Conservation (phyloP, 2,888 invertebrate species). For the Ectemnius cavifrons region DNA sequence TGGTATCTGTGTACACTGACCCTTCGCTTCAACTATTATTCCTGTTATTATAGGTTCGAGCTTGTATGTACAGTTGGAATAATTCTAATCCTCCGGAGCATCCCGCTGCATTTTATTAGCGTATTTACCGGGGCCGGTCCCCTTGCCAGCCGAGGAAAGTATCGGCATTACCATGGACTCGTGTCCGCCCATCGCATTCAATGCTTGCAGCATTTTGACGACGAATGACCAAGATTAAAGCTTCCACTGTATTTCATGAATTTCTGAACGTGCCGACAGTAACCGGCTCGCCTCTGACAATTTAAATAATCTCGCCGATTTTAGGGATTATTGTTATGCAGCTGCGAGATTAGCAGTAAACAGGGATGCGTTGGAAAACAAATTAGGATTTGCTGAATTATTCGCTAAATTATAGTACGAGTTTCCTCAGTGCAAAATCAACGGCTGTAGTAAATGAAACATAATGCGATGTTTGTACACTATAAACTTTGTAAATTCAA, state of each 20-base stretch:
- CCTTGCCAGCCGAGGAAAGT: conserved; percentile 22
- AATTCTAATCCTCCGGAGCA: conserved; percentile 61
- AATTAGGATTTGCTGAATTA: too few relatives aligned
- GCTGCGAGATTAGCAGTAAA: too few relatives aligned
- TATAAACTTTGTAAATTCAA: too few relatives aligned
- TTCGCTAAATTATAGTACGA: too few relatives aligned
- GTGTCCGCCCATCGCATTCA: conserved; percentile 54
- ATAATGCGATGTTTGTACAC: too few relatives aligned
- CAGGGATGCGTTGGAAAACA: too few relatives aligned
- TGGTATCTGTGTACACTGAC: background rate
- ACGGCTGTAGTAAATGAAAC: too few relatives aligned
- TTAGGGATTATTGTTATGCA: too few relatives aligned
- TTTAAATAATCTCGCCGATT: too few relatives aligned
- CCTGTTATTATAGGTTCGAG: conserved; percentile 66
- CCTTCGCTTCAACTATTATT: conserved; percentile 57
- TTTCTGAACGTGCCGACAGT: conserved; percentile 42
- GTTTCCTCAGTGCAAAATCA: too few relatives aligned
- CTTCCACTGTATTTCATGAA: conserved; percentile 30
- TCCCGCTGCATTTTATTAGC: conserved; percentile 76
- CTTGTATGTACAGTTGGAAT: conserved; percentile 33
- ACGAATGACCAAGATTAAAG: conserved; percentile 16
- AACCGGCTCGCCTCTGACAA: background rate
- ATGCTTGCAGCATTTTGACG: conserved; percentile 33
- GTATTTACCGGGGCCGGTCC: conserved; percentile 70
- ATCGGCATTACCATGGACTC: conserved; percentile 48